phyloP scores from a whole-genome alignment of 2,113 vertebrate species.

The Polypterus senegalus region DNA sequence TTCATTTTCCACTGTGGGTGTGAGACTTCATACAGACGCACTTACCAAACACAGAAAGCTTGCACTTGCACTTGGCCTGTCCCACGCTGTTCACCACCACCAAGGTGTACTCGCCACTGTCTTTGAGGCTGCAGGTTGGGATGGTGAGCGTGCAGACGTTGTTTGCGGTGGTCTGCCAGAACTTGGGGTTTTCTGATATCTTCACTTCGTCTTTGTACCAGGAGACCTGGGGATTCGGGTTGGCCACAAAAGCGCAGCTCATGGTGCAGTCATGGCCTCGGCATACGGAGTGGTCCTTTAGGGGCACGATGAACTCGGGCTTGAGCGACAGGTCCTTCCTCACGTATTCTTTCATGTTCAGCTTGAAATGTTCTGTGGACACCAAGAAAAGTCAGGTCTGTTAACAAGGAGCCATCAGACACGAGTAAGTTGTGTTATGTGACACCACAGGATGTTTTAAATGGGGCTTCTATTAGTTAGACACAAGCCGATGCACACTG shows the following conservation, averaged over 20 bases:
- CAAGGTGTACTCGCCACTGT: slow-evolving; percentile 31
- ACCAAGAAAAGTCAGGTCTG: neutral
- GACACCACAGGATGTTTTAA: too few relatives aligned
- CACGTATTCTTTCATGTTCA: slow-evolving; percentile 24
- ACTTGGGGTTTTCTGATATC: slow-evolving; percentile 31
- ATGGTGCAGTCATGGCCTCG: slow-evolving; percentile 31
- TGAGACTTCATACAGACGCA: neutral
- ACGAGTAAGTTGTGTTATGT: too few relatives aligned
- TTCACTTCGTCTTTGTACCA: slow-evolving; percentile 29
- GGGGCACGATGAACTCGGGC: slow-evolving; percentile 33
- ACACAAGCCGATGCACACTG: too few relatives aligned
- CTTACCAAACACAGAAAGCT: slow-evolving; percentile 30
- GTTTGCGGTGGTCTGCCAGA: slow-evolving; percentile 36
- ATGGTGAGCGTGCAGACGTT: slow-evolving; percentile 35
- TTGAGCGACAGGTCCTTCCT: slow-evolving; percentile 26
- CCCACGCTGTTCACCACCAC: slow-evolving; percentile 42
- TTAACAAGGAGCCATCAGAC: neutral
- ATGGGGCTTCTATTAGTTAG: too few relatives aligned
- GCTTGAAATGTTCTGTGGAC: slow-evolving; percentile 20
- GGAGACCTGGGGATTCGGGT: slow-evolving; percentile 27
- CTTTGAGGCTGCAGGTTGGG: slow-evolving; percentile 33
- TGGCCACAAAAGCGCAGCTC: slow-evolving; percentile 45
- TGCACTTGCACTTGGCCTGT: slow-evolving; percentile 34
- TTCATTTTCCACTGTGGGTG: too few relatives aligned
- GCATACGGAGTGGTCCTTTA: slow-evolving; percentile 33